These are phyloP conservation scores for Crossocerus cetratus DNA, from an alignment of 2,888 invertebrate genomes.

Conservation along the genomic window DNA sequence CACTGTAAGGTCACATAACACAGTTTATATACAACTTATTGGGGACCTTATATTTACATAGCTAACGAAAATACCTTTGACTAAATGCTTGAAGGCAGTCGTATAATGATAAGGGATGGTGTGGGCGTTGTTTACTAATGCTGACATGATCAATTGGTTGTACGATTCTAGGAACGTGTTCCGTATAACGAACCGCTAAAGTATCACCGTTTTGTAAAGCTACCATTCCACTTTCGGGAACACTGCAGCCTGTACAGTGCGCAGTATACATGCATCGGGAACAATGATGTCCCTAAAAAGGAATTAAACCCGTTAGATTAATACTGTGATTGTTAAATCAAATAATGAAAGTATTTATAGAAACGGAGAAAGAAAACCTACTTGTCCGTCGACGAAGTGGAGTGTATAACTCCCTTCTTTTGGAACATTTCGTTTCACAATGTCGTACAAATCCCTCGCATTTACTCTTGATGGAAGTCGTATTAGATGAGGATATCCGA, in stretches of 20 bases:
- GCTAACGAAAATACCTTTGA: conserved; percentile 76
- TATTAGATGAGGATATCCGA: conserved; percentile 80
- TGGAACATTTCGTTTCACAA: conserved; percentile 77
- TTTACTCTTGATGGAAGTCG: conserved; percentile 79
- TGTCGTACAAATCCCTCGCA: conserved; percentile 77
- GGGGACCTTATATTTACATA: background rate
- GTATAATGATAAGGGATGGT: conserved; percentile 79
- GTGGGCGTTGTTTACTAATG: conserved; percentile 77
- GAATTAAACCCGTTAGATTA: conserved; percentile 10
- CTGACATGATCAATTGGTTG: conserved; percentile 77
- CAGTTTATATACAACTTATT: background rate
- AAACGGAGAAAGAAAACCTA: conserved; percentile 58
- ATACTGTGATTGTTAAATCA: background rate
- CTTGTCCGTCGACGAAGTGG: conserved; percentile 80
- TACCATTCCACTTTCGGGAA: conserved; percentile 77
- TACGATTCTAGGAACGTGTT: conserved; percentile 72
- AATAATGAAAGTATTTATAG: conserved; percentile 3
- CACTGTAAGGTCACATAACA: conserved; percentile 74
- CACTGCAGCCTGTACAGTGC: conserved; percentile 80
- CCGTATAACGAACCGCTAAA: conserved; percentile 77
- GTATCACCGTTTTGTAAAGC: conserved; percentile 79
- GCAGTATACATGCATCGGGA: conserved; percentile 80
- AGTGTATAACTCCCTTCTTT: conserved; percentile 77
- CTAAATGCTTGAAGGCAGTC: conserved; percentile 83
- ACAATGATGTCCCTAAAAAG: conserved; percentile 79